phyloP scores from a whole-genome alignment of 2,797 vertebrate genomes.

The Argya squamiceps region DNA sequence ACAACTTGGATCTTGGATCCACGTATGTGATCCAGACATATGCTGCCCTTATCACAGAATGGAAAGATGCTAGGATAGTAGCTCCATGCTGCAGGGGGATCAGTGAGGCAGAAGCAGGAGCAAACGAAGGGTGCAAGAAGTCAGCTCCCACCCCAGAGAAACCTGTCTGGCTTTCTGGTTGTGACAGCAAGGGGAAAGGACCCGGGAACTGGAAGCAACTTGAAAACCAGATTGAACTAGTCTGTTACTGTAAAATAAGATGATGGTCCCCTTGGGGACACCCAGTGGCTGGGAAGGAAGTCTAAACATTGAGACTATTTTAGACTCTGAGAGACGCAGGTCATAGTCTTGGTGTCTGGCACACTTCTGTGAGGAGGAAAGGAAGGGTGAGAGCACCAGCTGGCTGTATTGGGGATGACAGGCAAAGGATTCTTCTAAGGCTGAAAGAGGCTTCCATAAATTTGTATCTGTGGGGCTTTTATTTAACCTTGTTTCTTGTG shows the following conservation, averaged over 20 bases:
- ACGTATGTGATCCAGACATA: slow-evolving; percentile 46
- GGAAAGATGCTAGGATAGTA: neutral
- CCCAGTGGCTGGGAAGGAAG: neutral
- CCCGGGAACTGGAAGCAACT: neutral
- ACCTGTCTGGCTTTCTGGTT: neutral
- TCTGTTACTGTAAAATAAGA: neutral
- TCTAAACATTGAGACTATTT: neutral
- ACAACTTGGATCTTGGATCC: slow-evolving; percentile 10
- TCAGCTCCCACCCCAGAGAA: neutral
- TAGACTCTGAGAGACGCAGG: neutral
- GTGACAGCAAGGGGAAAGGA: neutral
- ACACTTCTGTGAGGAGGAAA: neutral
- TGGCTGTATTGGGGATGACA: neutral
- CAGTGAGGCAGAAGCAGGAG: neutral
- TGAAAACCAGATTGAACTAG: neutral
- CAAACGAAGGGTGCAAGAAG: neutral
- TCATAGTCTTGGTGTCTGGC: neutral
- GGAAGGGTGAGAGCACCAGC: neutral
- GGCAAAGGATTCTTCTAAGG: neutral
- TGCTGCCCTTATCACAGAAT: slow-evolving; percentile 23
- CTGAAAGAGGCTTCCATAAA: neutral
- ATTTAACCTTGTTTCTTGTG: neutral
- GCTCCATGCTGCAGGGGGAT: neutral
- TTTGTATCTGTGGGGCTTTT: neutral
- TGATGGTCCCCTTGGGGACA: neutral